Percentiles rank a stretch among this genome's conserved stretches.
Conservation (phyloP, 2,888 invertebrate genomes). For the Euzophera pinguis region DNA sequence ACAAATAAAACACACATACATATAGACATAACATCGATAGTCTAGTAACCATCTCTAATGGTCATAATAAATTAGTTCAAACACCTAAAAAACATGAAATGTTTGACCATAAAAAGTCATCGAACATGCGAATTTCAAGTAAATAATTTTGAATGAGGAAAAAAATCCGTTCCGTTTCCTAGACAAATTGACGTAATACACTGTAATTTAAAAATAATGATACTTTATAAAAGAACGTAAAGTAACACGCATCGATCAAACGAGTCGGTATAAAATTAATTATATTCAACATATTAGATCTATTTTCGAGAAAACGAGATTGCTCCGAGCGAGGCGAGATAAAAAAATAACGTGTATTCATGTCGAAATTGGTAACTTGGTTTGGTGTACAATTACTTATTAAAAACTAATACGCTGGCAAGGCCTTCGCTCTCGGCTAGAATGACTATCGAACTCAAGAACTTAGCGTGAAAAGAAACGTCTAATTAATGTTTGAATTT, state of each 20-base stretch:
- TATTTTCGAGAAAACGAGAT: conserved; percentile 77
- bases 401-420: conserved; percentile 63
- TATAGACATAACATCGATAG: too few relatives aligned
- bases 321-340: conserved; percentile 55
- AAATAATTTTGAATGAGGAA: conserved; percentile 45
- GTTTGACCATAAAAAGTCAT: conserved; percentile 40
- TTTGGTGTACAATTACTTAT: conserved; percentile 74
- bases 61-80: conserved; percentile 28
- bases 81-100: conserved; percentile 36
- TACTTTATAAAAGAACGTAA: conserved; percentile 47
- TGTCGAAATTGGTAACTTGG: conserved; percentile 69
- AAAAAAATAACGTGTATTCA: conserved; percentile 65
- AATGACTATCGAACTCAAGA: conserved; percentile 38
- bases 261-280: conserved; percentile 69
- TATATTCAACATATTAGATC: conserved; percentile 76
- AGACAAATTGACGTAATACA: conserved; percentile 66
- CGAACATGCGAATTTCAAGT: conserved; percentile 62
- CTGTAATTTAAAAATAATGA: conserved; percentile 75
- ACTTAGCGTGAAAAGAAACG: conserved; percentile 36
- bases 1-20: too few relatives aligned
- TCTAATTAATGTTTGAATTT: conserved; percentile 19
- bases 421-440: conserved; percentile 52
- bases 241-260: conserved; percentile 75
- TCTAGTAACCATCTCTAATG: too few relatives aligned
- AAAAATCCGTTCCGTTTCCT: conserved; percentile 58